Evolutionary conservation across 2,797 vertebrate genomes (phyloP).

Genomic region (Monodelphis domestica): DNA sequence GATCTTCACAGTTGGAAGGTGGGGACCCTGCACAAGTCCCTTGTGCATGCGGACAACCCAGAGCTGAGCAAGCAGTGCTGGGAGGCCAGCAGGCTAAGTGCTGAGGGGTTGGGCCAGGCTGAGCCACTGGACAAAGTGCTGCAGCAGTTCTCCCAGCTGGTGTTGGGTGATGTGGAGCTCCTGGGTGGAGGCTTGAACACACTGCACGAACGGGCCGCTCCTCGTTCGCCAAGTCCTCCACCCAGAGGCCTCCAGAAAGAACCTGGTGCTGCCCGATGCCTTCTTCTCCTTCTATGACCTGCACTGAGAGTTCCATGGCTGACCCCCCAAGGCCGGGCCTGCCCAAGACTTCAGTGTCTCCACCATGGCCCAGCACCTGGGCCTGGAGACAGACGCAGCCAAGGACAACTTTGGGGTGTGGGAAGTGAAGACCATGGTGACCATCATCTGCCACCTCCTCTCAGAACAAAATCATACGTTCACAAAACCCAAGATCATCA

Average conservation of each 20-base stretch:
- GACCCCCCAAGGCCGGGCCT: conserved; percentile 88
- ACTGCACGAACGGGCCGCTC: conserved; percentile 92
- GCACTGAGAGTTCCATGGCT: conserved; percentile 93
- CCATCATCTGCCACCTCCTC: conserved; percentile 89
- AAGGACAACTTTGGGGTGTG: conserved; percentile 90
- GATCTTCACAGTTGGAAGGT: conserved; percentile 98
- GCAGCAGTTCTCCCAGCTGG: conserved; percentile 94
- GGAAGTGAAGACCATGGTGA: conserved; percentile 94
- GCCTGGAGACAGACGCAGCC: conserved; percentile 88
- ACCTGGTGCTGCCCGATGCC: conserved; percentile 92
- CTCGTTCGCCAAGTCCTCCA: conserved; percentile 95
- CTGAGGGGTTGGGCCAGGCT: conserved; percentile 91
- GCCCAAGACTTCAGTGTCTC: conserved; percentile 89
- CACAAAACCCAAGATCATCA: conserved; percentile 91
- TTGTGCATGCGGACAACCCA: conserved; percentile 93
- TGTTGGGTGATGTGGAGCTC: conserved; percentile 92
- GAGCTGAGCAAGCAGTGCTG: conserved; percentile 93
- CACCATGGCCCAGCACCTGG: conserved; percentile 94
- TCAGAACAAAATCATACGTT: conserved; percentile 90
- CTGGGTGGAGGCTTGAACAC: conserved; percentile 92
- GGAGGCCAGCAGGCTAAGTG: conserved; percentile 91
- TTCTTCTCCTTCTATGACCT: conserved; percentile 97
- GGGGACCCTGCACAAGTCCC: conserved; percentile 92
- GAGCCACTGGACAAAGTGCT: conserved; percentile 94
- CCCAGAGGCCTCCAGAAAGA: conserved; percentile 97